phyloP scores from a whole-genome alignment of 1,140 invertebrate genomes.

The Ceratina japonica region DNA sequence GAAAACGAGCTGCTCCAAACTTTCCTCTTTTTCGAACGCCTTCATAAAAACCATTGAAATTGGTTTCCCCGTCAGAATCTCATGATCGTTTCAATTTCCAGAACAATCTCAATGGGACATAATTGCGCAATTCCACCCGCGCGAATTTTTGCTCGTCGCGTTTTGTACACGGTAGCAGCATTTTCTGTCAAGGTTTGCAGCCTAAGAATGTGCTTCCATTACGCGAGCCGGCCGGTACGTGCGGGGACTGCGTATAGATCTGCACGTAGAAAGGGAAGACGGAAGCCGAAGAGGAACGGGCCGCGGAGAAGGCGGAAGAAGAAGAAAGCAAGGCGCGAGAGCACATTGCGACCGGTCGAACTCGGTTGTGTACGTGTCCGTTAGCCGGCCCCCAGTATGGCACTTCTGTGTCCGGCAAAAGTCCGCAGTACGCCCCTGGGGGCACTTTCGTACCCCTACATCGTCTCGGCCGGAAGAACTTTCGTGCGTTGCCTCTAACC shows the following conservation, averaged over 20 bases:
- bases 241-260: neutral
- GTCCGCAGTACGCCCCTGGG: conserved; percentile 61
- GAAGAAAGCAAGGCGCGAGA: neutral
- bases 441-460: conserved; percentile 51
- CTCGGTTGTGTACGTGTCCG: conserved; percentile 56
- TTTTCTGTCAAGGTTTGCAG: conserved; percentile 6
- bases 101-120: neutral
- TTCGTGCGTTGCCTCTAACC: conserved; percentile 23
- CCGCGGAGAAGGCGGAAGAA: too few relatives aligned
- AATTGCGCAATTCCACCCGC: neutral
- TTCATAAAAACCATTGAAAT: too few relatives aligned
- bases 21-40: too few relatives aligned
- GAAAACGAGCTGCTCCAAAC: too few relatives aligned
- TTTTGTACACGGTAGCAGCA: too few relatives aligned
- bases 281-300: neutral
- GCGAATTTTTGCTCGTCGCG: neutral
- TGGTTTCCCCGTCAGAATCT: too few relatives aligned
- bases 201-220: neutral
- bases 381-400: conserved; percentile 59
- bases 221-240: neutral
- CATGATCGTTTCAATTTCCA: conserved; percentile 23
- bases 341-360: conserved; percentile 37
- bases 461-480: conserved; percentile 53
- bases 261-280: neutral
- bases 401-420: conserved; percentile 62